These are phyloP conservation scores for Pontoporia blainvillei DNA, from an alignment of 2,113 vertebrate genomes.

Conservation along the genomic window DNA sequence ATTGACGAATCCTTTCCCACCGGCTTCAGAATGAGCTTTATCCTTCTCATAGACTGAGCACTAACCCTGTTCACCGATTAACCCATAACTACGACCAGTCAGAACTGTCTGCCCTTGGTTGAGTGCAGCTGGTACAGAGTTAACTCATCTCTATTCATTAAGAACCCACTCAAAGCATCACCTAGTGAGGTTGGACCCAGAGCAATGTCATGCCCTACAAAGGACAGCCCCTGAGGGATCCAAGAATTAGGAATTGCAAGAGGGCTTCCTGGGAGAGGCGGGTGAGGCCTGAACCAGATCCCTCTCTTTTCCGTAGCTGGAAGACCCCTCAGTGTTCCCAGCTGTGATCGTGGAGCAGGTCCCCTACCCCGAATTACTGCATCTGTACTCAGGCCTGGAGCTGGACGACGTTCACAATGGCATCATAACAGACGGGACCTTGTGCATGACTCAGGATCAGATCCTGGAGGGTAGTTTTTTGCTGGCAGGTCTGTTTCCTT, in stretches of 20 bases:
- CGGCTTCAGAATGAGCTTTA: background rate
- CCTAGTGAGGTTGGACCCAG: background rate
- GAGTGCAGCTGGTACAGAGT: background rate
- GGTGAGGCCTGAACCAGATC: background rate
- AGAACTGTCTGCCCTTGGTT: background rate
- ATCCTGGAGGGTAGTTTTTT: slow-evolving; percentile 86
- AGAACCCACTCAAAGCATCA: background rate
- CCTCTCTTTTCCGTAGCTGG: slow-evolving; percentile 79
- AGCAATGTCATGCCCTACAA: background rate
- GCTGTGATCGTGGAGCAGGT: slow-evolving; percentile 91
- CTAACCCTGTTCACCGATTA: background rate
- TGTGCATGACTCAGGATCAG: slow-evolving; percentile 87
- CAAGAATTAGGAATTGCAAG: background rate
- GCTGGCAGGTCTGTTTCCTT: slow-evolving; percentile 81
- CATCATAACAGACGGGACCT: slow-evolving; percentile 85
- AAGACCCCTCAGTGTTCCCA: slow-evolving; percentile 90
- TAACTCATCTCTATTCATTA: background rate
- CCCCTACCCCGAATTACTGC: slow-evolving; percentile 87
- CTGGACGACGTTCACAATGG: slow-evolving; percentile 86
- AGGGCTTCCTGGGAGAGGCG: background rate
- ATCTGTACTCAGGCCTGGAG: slow-evolving; percentile 90
- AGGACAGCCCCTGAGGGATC: background rate
- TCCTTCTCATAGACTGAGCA: background rate
- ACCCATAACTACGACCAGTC: background rate
- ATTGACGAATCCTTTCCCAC: background rate